phyloP scores from a whole-genome alignment of 2,888 invertebrate species.

The Taenaris catops region DNA sequence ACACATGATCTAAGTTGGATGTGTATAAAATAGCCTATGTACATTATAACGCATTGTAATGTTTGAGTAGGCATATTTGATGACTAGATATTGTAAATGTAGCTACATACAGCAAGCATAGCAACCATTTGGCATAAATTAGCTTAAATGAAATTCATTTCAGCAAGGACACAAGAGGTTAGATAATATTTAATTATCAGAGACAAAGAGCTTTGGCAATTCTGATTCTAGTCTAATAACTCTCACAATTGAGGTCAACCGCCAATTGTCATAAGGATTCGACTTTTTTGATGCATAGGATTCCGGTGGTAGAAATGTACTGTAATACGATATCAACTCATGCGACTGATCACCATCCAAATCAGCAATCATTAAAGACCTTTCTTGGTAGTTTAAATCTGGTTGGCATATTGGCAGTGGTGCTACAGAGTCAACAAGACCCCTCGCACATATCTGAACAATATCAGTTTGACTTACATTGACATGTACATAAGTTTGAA shows the following conservation, averaged over 20 bases:
- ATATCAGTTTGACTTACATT: slow-evolving; percentile 90
- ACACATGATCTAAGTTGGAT: neutral
- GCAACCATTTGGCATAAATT: slow-evolving; percentile 31
- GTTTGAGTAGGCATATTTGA: slow-evolving; percentile 1
- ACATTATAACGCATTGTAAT: slow-evolving; percentile 7
- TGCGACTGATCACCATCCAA: slow-evolving; percentile 87
- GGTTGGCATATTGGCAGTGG: slow-evolving; percentile 83
- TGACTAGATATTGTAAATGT: slow-evolving; percentile 10
- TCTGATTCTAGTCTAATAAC: slow-evolving; percentile 86
- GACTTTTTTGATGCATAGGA: slow-evolving; percentile 49
- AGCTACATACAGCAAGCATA: slow-evolving; percentile 44
- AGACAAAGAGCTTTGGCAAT: slow-evolving; percentile 83
- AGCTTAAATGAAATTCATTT: slow-evolving; percentile 25
- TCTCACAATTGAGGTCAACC: slow-evolving; percentile 83
- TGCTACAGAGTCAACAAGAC: slow-evolving; percentile 43
- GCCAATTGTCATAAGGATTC: slow-evolving; percentile 74
- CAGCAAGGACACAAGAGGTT: too few relatives aligned
- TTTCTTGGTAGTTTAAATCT: slow-evolving; percentile 85
- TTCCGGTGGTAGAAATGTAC: slow-evolving; percentile 79
- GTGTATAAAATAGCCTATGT: slow-evolving; percentile 11
- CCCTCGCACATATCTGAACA: slow-evolving; percentile 83
- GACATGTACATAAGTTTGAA: slow-evolving; percentile 83
- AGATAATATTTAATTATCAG: slow-evolving; percentile 42
- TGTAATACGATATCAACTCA: slow-evolving; percentile 88
- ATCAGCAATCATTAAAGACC: slow-evolving; percentile 86